These are phyloP conservation scores for Sesamia inferens DNA, from an alignment of 2,888 invertebrate species.

Conservation along the genomic window DNA sequence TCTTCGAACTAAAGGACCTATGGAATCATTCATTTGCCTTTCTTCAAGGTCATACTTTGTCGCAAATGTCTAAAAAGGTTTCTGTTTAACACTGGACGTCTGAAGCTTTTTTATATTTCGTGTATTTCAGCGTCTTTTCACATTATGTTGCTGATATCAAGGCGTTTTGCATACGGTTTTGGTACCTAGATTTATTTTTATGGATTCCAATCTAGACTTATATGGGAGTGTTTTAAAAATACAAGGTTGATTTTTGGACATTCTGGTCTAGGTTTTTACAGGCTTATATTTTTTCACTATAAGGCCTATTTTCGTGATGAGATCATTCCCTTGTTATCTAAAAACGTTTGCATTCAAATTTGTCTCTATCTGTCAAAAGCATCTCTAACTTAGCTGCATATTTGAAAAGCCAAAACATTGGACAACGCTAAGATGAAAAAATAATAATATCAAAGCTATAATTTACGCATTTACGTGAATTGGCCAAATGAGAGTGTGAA, in stretches of 20 bases:
- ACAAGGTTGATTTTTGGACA: not conserved
- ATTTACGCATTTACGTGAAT: not conserved
- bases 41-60: conserved; percentile 16
- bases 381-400: not conserved
- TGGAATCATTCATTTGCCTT: not conserved
- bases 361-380: not conserved
- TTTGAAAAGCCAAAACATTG: too few species aligned
- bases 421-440: too few species aligned
- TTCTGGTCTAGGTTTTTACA: not conserved
- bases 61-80: conserved; percentile 8
- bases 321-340: not conserved
- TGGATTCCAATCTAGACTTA: not conserved
- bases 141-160: conserved; percentile 18
- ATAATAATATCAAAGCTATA: too few species aligned
- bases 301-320: not conserved
- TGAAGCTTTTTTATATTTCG: conserved; percentile 4
- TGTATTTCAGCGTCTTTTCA: conserved; percentile 11
- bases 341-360: not conserved
- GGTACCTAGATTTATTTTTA: conserved; percentile 9
- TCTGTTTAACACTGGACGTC: conserved; percentile 5
- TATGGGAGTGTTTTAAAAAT: not conserved
- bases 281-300: not conserved
- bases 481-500: too few species aligned
- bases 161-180: conserved; percentile 2
- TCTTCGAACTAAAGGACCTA: not conserved